phyloP scores from a whole-genome alignment of 2,113 vertebrate species.

The Phoenicopterus ruber region DNA sequence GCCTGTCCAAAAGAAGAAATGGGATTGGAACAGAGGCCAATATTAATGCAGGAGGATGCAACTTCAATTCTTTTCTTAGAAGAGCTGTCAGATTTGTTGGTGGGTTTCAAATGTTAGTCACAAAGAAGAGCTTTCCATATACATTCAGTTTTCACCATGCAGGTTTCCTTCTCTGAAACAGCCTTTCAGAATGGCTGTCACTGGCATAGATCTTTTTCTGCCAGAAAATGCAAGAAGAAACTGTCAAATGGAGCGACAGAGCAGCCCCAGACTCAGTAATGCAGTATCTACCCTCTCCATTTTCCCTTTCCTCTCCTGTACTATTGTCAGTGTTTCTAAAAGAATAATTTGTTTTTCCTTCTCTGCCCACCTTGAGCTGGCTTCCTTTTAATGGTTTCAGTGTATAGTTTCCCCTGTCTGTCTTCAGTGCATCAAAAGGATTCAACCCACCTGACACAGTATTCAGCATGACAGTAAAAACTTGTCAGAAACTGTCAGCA shows the following conservation, averaged over 20 bases:
- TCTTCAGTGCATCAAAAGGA: background rate
- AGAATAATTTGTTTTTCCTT: background rate
- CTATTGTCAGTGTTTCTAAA: constrained; percentile 9
- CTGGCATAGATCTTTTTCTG: background rate
- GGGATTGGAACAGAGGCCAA: constrained; percentile 85
- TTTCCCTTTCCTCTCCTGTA: background rate
- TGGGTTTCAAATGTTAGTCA: constrained; percentile 66
- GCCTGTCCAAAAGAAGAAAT: constrained; percentile 85
- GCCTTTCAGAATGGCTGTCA: background rate
- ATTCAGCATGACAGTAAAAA: constrained; percentile 13
- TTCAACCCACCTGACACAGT: background rate
- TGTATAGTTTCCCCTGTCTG: background rate
- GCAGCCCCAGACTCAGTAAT: background rate
- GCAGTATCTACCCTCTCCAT: background rate
- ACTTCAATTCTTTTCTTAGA: constrained; percentile 98
- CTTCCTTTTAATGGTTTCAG: background rate
- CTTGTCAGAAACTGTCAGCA: background rate
- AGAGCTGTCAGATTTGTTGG: constrained; percentile 95
- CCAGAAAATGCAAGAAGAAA: background rate
- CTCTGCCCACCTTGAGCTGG: background rate
- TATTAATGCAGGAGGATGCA: constrained; percentile 96
- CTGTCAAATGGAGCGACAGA: background rate
- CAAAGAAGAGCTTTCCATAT: background rate
- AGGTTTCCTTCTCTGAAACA: constrained; percentile 21
- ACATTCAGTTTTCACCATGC: constrained; percentile 36